phyloP scores from a whole-genome alignment of 2,797 vertebrate species.

The Botia almorhae region DNA sequence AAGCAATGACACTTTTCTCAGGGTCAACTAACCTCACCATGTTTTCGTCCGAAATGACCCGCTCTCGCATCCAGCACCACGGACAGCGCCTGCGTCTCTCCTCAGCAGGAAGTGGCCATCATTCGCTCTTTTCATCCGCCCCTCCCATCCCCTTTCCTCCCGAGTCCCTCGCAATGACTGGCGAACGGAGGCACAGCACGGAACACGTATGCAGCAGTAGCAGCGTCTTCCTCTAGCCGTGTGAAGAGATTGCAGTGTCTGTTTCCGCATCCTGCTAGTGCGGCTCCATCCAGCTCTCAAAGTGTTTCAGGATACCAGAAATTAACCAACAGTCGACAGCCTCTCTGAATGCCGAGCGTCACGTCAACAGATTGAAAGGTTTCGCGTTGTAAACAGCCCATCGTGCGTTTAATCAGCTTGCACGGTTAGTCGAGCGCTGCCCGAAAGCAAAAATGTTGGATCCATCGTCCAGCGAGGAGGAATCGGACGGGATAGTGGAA shows the following conservation, averaged over 20 bases:
- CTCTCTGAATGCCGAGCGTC: conserved; percentile 31
- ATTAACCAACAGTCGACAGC: conserved; percentile 12
- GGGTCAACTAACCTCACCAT: conserved; percentile 14
- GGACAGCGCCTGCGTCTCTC: conserved; percentile 55
- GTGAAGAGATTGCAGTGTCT: conserved; percentile 83
- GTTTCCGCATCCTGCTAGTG: conserved; percentile 73
- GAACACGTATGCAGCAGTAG: conserved; percentile 86
- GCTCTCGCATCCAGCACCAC: conserved; percentile 37
- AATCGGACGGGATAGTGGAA: conserved; percentile 95
- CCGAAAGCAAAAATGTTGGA: conserved; percentile 86
- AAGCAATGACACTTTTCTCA: conserved; percentile 5
- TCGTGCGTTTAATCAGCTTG: conserved; percentile 48
- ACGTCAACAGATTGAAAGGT: conserved; percentile 12
- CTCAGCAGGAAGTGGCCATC: conserved; percentile 75
- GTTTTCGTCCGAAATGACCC: conserved; percentile 41
- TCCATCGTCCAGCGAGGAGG: conserved; percentile 97
- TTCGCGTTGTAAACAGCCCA: conserved; percentile 26
- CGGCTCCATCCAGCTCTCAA: conserved; percentile 14
- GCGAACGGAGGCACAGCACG: conserved; percentile 80
- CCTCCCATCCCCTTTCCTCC: conserved; percentile 66
- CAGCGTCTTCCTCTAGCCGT: conserved; percentile 73
- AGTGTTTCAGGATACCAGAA: conserved; percentile 27
- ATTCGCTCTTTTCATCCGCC: conserved; percentile 64
- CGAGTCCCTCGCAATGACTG: conserved; percentile 80
- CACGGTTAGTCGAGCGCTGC: conserved; percentile 55